Base-by-base conservation (phyloP, 1,140 invertebrate genomes). In the Drosophila parabipectinata region DNA sequence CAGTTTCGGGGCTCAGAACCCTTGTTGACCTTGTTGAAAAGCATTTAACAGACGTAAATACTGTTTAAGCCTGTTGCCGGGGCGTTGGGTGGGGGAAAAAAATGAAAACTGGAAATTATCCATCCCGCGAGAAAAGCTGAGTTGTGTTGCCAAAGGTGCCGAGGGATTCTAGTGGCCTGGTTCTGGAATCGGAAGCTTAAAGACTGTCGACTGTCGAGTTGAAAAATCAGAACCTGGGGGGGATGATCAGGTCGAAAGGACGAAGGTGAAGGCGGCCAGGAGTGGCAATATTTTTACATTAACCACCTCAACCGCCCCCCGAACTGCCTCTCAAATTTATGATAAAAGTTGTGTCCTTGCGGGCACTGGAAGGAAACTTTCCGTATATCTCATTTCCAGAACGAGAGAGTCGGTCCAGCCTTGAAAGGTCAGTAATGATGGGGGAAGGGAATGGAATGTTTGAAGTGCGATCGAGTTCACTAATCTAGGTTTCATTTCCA, bases 31-130 rank as follows among this genome's bases (percentile, higher is more conserved):
- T 79, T 67, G 44, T 9, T 68, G 80, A 72, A 61, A 64, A 59
- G 50, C 62, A 77, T 79, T 84, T 64, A 76, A 57, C 66, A 63
- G 72, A 47, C 72, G 76, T 84, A 84, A 83, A 79, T 76, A 79
- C 64, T 84, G 80, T 41, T 75, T 78, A 87, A 84, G 77, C 72
- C 41, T 44, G 14, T 67, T 59, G 34, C 26, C 6, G 26, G 1
- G 26, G 26, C 26, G 4, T 28, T 28, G 26, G 21, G 21, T 21
- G 21, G 21, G 44, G 4, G 39, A 55, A 60, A 15, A 15, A 44
- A 44, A 44, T 66, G 45, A 60, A 60, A 83, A 83, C 68, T 79
- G 67, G 50, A 79, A 83, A 77, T 84, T 84, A 84, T 83, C 48
- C 39, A 32, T 55, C 79, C 66, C 37, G 34, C 30, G 72, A 44